phyloP scores from a whole-genome alignment of 1,140 invertebrate species.

The Lepidotrigona ventralis region DNA sequence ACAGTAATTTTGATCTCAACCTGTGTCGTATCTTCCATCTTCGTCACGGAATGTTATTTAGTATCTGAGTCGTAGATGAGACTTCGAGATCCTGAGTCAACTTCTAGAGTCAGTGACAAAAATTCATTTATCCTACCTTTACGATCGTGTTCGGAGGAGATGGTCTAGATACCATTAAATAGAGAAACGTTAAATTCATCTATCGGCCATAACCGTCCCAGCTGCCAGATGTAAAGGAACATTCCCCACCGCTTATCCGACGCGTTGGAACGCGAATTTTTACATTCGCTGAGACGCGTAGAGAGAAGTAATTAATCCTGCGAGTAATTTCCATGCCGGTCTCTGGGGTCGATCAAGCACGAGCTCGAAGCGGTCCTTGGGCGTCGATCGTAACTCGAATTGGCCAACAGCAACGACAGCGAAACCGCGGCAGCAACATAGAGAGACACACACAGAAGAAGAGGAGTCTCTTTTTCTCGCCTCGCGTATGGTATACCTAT shows the following conservation, averaged over 20 bases:
- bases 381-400: constrained; percentile 42
- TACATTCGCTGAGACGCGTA: background rate
- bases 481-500: constrained; percentile 51
- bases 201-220: background rate
- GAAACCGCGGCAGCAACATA: constrained; percentile 1
- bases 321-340: background rate
- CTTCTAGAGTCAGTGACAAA: background rate
- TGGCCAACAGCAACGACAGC: constrained; percentile 42
- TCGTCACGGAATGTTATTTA: background rate
- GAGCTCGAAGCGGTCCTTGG: background rate
- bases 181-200: background rate
- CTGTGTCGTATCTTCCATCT: too few relatives aligned
- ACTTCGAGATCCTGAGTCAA: background rate
- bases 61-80: background rate
- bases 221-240: background rate
- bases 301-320: background rate
- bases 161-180: background rate
- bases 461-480: constrained; percentile 19
- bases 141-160: background rate
- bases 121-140: background rate
- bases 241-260: background rate
- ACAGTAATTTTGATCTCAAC: background rate
- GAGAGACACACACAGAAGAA: constrained; percentile 10
- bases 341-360: background rate
- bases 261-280: background rate